phyloP scores from a whole-genome alignment of 2,888 invertebrate species.

The Agonopterix arenella region DNA sequence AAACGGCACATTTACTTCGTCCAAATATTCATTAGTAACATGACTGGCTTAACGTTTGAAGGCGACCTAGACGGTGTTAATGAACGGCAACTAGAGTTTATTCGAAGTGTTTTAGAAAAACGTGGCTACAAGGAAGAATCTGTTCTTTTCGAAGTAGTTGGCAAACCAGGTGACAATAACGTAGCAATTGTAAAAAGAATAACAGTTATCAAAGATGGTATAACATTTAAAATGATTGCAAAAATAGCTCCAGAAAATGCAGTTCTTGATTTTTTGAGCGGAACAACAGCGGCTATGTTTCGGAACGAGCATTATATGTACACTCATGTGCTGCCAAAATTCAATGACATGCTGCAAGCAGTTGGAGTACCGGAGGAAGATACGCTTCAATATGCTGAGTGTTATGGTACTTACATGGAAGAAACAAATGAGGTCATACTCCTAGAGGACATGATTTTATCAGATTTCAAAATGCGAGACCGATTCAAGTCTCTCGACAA shows the following conservation, averaged over 20 bases:
- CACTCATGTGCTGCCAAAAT: conserved; percentile 25
- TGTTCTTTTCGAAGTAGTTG: too few species aligned
- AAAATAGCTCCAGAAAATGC: conserved; percentile 32
- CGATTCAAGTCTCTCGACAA: conserved; percentile 13
- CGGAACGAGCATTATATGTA: conserved; percentile 32
- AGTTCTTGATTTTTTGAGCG: too few species aligned
- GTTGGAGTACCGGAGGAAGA: conserved; percentile 22
- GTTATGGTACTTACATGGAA: conserved; percentile 25
- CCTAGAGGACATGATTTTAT: conserved; percentile 30
- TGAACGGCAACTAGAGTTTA: conserved; percentile 11
- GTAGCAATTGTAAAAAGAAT: too few species aligned
- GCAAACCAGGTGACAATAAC: too few species aligned
- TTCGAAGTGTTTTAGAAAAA: conserved; percentile 13
- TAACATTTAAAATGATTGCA: conserved; percentile 30
- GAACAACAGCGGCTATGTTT: conserved; percentile 14
- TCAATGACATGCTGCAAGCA: conserved; percentile 19
- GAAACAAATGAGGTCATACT: conserved; percentile 30
- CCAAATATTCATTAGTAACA: background rate
- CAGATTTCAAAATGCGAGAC: conserved; percentile 25
- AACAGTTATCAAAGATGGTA: background rate
- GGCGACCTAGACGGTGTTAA: conserved; percentile 13
- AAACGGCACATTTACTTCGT: too few species aligned
- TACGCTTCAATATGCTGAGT: conserved; percentile 22
- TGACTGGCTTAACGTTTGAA: conserved; percentile 6
- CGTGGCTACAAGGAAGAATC: background rate